Evolutionary conservation across 2,888 invertebrate species (phyloP), one percentile per base, ranked within the genome.

Genomic region (Pammene fasciana): DNA sequence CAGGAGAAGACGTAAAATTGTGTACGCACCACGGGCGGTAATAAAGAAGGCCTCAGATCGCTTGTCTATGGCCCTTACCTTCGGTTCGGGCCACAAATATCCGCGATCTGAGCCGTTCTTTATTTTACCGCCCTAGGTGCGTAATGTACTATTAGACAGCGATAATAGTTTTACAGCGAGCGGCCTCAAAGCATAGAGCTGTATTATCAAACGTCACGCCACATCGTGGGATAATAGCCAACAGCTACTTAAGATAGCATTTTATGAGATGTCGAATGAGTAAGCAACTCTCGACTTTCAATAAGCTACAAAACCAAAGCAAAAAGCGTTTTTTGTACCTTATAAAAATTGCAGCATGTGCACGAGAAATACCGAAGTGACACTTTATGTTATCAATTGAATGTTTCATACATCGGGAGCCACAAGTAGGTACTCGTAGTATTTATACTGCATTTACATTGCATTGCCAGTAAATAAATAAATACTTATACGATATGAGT

Each of bases 191-290:
- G n/a, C n/a, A 64, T 38, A 52, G 36, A 64, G 64, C 56, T 52
- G 52, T 55, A 59, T 65, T 65, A 65, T 66, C 55, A 66, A 59
- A 46, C 55, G 66, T 66, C 65, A 70, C 46, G 70, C 70, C 36
- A 60, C 54, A 52, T 48, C 60, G 70, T 66, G 66, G 65, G 56
- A 61, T 56, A 45, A 61, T 70, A 55, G 65, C 54, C 48, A 41
- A 65, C 26, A 26, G 26, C 26, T 55, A 60, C 26, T 45, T 59
- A 70, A 65, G 45, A 57, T n/a, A 60, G 26, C 64, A 54, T 48
- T 61, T 55, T 48, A 48, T 54, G 18, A 10, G 50, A 59, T 59
- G 11, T 14, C 59, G 16, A 36, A 59, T 55, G 34, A 50, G 13
- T 54, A 38, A n/a, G 52, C 46, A 54, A 14, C 54, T 67, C 45